These are phyloP conservation scores for Dichetophora obliterata DNA, from an alignment of 2,888 invertebrate genomes.

Conservation along the genomic window DNA sequence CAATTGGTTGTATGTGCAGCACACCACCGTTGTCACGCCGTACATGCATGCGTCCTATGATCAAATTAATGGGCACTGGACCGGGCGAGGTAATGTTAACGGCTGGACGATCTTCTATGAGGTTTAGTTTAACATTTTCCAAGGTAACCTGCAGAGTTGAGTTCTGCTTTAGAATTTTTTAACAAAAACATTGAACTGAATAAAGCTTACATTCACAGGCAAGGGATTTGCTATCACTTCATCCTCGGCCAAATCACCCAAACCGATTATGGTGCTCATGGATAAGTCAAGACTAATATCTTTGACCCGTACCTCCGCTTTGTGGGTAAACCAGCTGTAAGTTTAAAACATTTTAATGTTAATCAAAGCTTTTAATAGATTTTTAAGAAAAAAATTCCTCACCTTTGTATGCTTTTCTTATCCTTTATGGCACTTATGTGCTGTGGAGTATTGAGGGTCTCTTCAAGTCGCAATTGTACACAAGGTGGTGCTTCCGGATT, in stretches of 20 bases:
- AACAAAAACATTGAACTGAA: neutral
- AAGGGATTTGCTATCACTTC: slow-evolving; percentile 83
- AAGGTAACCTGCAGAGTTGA: slow-evolving; percentile 74
- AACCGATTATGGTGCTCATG: slow-evolving; percentile 85
- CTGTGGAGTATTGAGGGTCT: slow-evolving; percentile 71
- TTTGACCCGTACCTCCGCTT: slow-evolving; percentile 76
- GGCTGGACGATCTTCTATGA: slow-evolving; percentile 87
- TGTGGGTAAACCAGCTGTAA: slow-evolving; percentile 66
- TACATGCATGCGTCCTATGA: slow-evolving; percentile 79
- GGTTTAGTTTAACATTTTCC: slow-evolving; percentile 81
- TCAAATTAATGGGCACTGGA: slow-evolving; percentile 83
- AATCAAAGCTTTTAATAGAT: no score
- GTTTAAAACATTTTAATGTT: no score
- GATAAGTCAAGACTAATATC: slow-evolving; percentile 79
- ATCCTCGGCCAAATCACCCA: slow-evolving; percentile 89
- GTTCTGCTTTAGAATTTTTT: neutral
- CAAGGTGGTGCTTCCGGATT: slow-evolving; percentile 72
- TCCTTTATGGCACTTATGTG: slow-evolving; percentile 58
- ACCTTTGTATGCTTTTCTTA: slow-evolving; percentile 67
- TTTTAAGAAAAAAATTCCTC: slow-evolving; percentile 21
- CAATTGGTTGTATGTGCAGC: slow-evolving; percentile 78
- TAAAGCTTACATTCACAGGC: slow-evolving; percentile 79
- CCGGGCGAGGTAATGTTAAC: slow-evolving; percentile 86
- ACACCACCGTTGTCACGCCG: slow-evolving; percentile 81
- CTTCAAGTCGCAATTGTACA: slow-evolving; percentile 76